A percentile compares a stretch with the other conserved stretches of the same genome.
Evolutionary conservation across 2,888 invertebrate species (phyloP).

Genomic region (Ectobius pallidus): DNA sequence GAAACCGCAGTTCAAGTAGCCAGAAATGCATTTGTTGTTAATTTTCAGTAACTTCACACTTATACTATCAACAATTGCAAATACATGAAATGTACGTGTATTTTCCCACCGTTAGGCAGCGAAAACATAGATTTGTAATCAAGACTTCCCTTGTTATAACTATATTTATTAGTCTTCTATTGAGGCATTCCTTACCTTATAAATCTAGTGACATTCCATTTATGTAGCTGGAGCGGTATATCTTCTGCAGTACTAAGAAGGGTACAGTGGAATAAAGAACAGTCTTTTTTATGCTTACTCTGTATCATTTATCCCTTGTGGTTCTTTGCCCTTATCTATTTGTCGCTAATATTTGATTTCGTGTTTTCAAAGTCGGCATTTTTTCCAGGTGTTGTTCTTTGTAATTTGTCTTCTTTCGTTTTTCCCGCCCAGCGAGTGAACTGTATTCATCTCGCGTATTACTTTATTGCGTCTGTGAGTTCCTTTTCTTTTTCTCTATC

Average conservation of each 20-base stretch:
- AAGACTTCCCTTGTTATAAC: not conserved
- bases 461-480: not conserved
- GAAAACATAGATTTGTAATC: not conserved
- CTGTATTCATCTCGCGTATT: not conserved
- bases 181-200: not conserved
- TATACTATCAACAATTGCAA: too few species aligned
- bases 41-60: too few species aligned
- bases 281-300: too few species aligned
- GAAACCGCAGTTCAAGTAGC: too few species aligned
- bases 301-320: too few species aligned
- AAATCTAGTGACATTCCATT: not conserved
- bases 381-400: not conserved
- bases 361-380: not conserved
- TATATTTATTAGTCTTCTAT: not conserved
- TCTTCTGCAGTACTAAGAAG: not conserved
- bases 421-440: not conserved
- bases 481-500: too few species aligned
- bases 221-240: not conserved
- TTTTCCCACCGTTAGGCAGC: not conserved
- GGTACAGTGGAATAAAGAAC: too few species aligned
- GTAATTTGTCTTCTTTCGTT: not conserved
- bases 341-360: constrained; percentile 1
- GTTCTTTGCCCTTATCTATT: not conserved
- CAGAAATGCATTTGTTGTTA: too few species aligned
- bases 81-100: too few species aligned